These are phyloP conservation scores for Rhabdomys pumilio DNA, from an alignment of 2,797 vertebrate genomes.

Conservation along the genomic window DNA sequence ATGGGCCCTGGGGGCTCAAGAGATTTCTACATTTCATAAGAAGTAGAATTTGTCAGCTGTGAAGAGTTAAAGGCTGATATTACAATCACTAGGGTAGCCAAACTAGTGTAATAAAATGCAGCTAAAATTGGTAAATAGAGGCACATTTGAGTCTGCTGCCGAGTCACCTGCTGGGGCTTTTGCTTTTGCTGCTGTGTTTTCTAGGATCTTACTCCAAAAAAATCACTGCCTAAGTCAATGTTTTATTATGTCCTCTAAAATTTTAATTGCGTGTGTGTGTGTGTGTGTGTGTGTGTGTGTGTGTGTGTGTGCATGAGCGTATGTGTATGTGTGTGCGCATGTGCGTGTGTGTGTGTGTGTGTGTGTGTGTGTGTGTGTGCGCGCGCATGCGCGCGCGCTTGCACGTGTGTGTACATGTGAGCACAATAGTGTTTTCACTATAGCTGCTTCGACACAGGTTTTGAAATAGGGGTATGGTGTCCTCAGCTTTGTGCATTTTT, in stretches of 20 bases:
- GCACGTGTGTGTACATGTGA: no score
- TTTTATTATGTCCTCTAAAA: background rate
- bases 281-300: background rate
- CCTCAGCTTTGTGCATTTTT: background rate
- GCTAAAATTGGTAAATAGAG: background rate
- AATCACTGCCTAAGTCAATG: background rate
- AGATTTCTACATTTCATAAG: background rate
- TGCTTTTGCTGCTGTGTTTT: background rate
- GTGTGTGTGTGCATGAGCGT: no score
- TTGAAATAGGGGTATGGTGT: background rate
- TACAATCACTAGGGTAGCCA: background rate
- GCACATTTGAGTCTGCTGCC: background rate
- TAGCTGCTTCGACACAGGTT: background rate
- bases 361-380: background rate
- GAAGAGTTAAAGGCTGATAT: no score
- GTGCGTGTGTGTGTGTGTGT: background rate
- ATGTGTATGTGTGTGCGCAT: background rate
- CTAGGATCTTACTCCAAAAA: background rate
- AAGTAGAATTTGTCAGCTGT: background rate
- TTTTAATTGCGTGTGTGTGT: background rate
- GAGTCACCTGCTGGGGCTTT: background rate
- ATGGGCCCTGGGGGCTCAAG: rapidly evolving
- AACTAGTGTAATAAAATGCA: background rate
- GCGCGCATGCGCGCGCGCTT: no score
- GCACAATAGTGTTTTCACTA: background rate